A percentile compares a stretch with the other conserved stretches of the same genome.
Conservation (phyloP, 2,113 vertebrate genomes). For the Clinocottus analis region DNA sequence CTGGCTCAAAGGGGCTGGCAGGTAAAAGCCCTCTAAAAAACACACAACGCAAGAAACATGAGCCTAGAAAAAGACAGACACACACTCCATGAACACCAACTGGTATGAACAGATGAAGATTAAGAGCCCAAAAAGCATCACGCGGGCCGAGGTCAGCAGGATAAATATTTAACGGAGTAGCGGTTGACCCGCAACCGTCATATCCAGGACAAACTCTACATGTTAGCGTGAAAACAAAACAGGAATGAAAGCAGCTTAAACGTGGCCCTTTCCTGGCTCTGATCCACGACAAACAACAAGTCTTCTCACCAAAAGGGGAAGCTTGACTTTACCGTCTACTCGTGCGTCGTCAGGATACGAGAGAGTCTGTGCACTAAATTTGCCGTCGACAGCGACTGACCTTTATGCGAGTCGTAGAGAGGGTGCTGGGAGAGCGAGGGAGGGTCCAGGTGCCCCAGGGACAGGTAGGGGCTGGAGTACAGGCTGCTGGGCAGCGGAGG, state of each 20-base stretch:
- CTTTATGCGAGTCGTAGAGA: conserved; percentile 95
- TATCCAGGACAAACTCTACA: not conserved
- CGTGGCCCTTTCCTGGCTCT: not conserved
- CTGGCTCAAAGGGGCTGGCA: conserved; percentile 83
- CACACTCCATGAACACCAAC: not conserved
- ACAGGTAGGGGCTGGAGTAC: conserved; percentile 92
- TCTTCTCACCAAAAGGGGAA: conserved; percentile 11
- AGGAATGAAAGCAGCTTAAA: not conserved
- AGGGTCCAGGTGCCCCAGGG: conserved; percentile 92
- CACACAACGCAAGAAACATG: conserved; percentile 13
- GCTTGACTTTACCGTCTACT: not conserved
- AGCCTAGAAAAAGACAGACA: conserved; percentile 22
- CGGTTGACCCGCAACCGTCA: too few relatives aligned
- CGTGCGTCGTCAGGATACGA: not conserved
- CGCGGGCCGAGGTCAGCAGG: too few relatives aligned
- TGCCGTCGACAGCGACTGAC: conserved; percentile 77
- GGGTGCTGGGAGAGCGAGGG: conserved; percentile 91
- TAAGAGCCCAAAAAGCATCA: too few relatives aligned
- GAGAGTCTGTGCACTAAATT: conserved; percentile 3
- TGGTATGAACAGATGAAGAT: too few relatives aligned
- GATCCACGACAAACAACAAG: conserved; percentile 4
- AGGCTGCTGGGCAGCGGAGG: conserved; percentile 90
- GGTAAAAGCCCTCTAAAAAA: conserved; percentile 92
- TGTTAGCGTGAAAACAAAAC: not conserved
- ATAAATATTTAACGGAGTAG: too few relatives aligned